phyloP scores from a whole-genome alignment of 2,888 invertebrate genomes.

The Tupiocoris notatus region DNA sequence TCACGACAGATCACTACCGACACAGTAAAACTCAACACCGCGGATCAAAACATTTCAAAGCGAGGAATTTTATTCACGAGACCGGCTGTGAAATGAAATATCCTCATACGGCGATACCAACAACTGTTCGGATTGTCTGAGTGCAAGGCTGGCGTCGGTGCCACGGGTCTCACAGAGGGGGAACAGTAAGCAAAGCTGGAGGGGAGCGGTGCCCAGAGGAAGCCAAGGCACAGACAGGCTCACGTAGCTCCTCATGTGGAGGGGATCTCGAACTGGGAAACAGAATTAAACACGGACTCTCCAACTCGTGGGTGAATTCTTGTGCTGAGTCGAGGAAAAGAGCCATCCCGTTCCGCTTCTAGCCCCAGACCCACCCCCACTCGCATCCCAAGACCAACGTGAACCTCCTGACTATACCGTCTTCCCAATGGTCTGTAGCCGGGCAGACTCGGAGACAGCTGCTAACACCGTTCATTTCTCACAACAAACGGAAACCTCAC shows the following conservation, averaged over 20 bases:
- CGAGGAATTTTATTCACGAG: neutral
- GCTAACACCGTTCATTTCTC: neutral
- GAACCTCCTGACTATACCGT: neutral
- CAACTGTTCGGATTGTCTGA: conserved; percentile 20
- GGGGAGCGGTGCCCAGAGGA: neutral
- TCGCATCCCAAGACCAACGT: neutral
- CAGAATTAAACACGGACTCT: neutral
- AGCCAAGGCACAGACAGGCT: neutral
- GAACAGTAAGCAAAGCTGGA: neutral
- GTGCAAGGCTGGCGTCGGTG: neutral
- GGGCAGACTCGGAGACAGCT: neutral
- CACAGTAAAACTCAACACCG: neutral
- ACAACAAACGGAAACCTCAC: neutral
- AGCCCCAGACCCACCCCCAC: neutral
- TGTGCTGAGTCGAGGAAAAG: neutral
- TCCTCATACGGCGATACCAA: conserved; percentile 16
- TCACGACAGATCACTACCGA: neutral
- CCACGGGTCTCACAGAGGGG: conserved; percentile 6
- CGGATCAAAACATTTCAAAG: neutral
- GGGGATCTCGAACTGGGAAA: neutral
- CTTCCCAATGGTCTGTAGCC: neutral
- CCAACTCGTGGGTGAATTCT: neutral
- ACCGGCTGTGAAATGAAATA: conserved; percentile 15
- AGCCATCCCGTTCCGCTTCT: neutral
- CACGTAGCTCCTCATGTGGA: neutral